A percentile compares a stretch with the other conserved stretches of the same genome.
phyloP scores from a whole-genome alignment of 35 echinoderm and acorn worm genomes.

The Lytechinus variegatus region DNA sequence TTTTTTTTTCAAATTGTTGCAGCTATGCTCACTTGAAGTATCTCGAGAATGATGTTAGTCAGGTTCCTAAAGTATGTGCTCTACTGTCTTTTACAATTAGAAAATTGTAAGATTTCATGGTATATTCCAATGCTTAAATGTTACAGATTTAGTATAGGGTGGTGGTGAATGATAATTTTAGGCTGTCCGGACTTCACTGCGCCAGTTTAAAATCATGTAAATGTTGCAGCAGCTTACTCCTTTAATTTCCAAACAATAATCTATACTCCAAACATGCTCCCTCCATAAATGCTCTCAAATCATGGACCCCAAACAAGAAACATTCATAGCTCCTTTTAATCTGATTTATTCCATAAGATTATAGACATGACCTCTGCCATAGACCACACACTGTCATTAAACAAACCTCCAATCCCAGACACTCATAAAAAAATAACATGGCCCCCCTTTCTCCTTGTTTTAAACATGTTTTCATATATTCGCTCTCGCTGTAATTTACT shows the following conservation, averaged over 20 bases:
- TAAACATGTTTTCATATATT: neutral
- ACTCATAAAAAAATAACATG: slow-evolving; percentile 16
- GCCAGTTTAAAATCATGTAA: neutral
- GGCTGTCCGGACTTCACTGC: no score
- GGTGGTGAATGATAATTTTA: no score
- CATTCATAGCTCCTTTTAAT: slow-evolving; percentile 37
- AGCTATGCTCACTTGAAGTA: no score
- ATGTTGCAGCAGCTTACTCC: neutral
- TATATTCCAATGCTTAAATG: no score
- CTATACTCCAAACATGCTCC: neutral
- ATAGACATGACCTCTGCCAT: slow-evolving; percentile 13
- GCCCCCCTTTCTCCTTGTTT: neutral
- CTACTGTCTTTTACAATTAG: no score
- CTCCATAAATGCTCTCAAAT: neutral
- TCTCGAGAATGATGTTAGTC: no score
- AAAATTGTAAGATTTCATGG: no score
- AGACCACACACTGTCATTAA: slow-evolving; percentile 33
- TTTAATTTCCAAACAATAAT: neutral
- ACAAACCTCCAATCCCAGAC: neutral
- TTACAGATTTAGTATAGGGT: no score
- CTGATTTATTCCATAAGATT: slow-evolving; percentile 20
- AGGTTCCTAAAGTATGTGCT: no score
- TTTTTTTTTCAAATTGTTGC: no score
- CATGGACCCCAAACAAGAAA: neutral
- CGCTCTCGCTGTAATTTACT: neutral